phyloP scores from a whole-genome alignment of 1,140 invertebrate genomes.

The Drosophila sp. region DNA sequence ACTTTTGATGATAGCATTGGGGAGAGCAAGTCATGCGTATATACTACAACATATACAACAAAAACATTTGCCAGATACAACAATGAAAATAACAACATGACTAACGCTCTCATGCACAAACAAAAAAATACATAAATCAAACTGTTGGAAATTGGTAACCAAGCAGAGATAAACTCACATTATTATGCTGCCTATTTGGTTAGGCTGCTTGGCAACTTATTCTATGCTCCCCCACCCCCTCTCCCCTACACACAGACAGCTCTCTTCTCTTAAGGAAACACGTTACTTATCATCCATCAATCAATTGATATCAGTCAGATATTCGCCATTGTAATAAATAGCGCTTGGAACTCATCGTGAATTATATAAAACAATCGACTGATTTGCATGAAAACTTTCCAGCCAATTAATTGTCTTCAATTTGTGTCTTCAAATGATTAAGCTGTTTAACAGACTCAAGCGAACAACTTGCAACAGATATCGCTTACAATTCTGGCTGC shows the following conservation, averaged over 20 bases:
- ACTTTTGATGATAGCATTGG: constrained; percentile 64
- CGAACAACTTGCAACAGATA: too few relatives aligned
- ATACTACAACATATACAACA: neutral
- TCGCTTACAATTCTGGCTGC: neutral
- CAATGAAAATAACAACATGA: constrained; percentile 17
- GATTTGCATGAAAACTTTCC: constrained; percentile 53
- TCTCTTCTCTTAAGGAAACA: constrained; percentile 5
- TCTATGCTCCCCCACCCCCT: constrained; percentile 1
- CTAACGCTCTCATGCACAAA: constrained; percentile 57
- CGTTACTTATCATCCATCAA: constrained; percentile 74
- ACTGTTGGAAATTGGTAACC: constrained; percentile 75
- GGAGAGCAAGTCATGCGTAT: constrained; percentile 51
- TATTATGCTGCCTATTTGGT: constrained; percentile 69
- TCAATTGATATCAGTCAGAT: constrained; percentile 63
- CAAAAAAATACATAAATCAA: constrained; percentile 77
- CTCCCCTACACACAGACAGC: neutral
- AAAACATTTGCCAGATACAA: neutral
- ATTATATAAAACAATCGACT: constrained; percentile 36
- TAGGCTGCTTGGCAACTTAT: constrained; percentile 37
- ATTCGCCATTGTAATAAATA: constrained; percentile 67
- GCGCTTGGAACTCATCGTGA: constrained; percentile 13
- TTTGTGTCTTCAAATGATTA: constrained; percentile 15
- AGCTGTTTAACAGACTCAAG: too few relatives aligned
- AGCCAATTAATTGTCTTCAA: constrained; percentile 45
- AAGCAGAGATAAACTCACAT: constrained; percentile 79